Evolutionary conservation across 2,113 vertebrate species (phyloP).

Genomic region (Acanthisitta chloris): DNA sequence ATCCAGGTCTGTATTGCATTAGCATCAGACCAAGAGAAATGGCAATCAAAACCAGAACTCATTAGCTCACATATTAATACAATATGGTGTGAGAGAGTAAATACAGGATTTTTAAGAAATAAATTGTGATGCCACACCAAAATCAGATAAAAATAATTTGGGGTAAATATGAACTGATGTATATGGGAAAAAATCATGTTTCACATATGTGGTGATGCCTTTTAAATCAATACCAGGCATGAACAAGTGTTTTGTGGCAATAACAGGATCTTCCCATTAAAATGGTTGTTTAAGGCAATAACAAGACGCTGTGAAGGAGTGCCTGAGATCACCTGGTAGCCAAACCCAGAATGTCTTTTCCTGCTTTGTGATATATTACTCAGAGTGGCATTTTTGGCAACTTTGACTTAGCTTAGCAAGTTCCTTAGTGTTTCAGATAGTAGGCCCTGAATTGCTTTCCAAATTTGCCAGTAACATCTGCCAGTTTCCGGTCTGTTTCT

Average conservation of each 20-base stretch:
- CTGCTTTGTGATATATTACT: accelerated
- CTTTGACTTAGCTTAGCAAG: not conserved
- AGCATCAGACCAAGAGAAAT: not conserved
- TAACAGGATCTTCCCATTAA: not conserved
- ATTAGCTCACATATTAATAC: not conserved
- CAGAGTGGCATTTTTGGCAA: not conserved
- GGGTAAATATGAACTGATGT: not conserved
- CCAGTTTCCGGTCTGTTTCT: not conserved
- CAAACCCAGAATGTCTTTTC: not conserved
- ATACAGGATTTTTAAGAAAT: not conserved
- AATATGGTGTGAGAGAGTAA: not conserved
- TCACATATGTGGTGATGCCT: not conserved
- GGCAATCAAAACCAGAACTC: not conserved
- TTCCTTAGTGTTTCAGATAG: not conserved
- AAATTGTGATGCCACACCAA: not conserved
- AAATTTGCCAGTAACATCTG: not conserved
- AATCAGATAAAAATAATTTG: not conserved
- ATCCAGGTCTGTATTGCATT: not conserved
- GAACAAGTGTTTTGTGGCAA: not conserved
- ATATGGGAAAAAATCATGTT: not conserved
- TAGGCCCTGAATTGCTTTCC: not conserved
- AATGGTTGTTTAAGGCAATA: not conserved
- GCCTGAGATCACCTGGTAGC: not conserved
- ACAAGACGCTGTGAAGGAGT: not conserved
- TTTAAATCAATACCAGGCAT: not conserved